These are phyloP conservation scores for Pterobdella sp. DNA, from an alignment of 2,888 invertebrate species.

Conservation along the genomic window DNA sequence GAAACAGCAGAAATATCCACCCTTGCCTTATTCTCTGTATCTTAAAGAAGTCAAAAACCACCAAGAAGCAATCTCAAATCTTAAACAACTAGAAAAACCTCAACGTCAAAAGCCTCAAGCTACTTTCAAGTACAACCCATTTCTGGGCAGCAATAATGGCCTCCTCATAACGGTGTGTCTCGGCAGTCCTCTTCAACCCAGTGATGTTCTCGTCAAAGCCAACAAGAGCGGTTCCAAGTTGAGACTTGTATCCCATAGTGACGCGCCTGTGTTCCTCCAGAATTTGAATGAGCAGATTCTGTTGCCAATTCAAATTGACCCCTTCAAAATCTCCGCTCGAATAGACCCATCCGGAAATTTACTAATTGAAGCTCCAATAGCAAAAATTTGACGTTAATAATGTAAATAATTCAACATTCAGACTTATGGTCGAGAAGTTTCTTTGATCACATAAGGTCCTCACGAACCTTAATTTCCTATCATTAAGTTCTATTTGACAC, in stretches of 20 bases:
- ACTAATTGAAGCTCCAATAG: conserved; percentile 27
- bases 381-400: background rate
- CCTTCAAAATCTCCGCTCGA: conserved; percentile 24
- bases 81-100: background rate
- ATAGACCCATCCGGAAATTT: conserved; percentile 26
- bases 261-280: background rate
- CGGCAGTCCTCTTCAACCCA: conserved; percentile 23
- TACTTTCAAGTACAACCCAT: background rate
- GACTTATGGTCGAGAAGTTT: too few relatives aligned
- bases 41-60: background rate
- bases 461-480: too few relatives aligned
- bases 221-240: conserved; percentile 31
- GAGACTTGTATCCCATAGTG: conserved; percentile 13
- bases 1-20: background rate
- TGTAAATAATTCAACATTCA: too few relatives aligned
- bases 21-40: background rate
- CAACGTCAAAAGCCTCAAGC: background rate
- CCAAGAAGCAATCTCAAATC: background rate
- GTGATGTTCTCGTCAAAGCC: conserved; percentile 30
- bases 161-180: conserved; percentile 24
- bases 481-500: too few relatives aligned
- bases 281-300: conserved; percentile 23
- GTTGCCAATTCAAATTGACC: conserved; percentile 27
- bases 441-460: too few relatives aligned
- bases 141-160: background rate